Percentiles rank a stretch among this genome's conserved stretches.
These are phyloP conservation scores for Abrostola tripartita DNA, from an alignment of 2,888 invertebrate species.

Conservation along the genomic window DNA sequence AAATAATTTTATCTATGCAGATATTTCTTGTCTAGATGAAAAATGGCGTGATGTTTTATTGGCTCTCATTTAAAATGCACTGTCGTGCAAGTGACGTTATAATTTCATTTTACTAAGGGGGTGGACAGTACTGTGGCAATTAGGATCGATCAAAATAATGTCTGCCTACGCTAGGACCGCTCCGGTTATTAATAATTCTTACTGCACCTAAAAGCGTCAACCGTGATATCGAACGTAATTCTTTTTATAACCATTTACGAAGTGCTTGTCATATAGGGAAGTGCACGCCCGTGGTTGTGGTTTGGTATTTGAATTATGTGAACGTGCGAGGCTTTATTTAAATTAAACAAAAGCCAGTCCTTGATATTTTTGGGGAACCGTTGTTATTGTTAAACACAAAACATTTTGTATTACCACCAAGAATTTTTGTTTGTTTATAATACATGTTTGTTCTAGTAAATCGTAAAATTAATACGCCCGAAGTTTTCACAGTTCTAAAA, in stretches of 20 bases:
- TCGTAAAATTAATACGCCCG: slow-evolving; percentile 17
- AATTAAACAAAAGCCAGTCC: slow-evolving; percentile 27
- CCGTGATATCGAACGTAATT: slow-evolving; percentile 5
- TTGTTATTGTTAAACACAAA: slow-evolving; percentile 29
- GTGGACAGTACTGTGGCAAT: slow-evolving; percentile 30
- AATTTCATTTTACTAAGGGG: slow-evolving; percentile 19
- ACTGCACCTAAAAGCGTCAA: slow-evolving; percentile 10
- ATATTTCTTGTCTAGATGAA: slow-evolving; percentile 44
- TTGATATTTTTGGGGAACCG: slow-evolving; percentile 22
- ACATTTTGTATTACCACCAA: slow-evolving; percentile 19
- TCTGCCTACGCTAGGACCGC: slow-evolving; percentile 34
- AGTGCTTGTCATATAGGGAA: background rate
- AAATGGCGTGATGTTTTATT: slow-evolving; percentile 43
- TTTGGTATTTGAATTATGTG: background rate
- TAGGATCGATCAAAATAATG: slow-evolving; percentile 38
- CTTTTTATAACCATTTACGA: slow-evolving; percentile 1
- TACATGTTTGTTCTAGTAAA: slow-evolving; percentile 23
- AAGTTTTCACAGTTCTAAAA: slow-evolving; percentile 2
- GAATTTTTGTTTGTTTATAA: slow-evolving; percentile 37
- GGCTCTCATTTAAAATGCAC: slow-evolving; percentile 35
- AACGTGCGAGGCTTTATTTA: background rate
- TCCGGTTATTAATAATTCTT: slow-evolving; percentile 33
- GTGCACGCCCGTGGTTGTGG: no score
- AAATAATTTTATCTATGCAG: slow-evolving; percentile 39
- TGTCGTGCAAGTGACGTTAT: slow-evolving; percentile 32